Conservation (phyloP, 35 echinoderm and acorn worm genomes). For the Eucidaris tribuloides region DNA sequence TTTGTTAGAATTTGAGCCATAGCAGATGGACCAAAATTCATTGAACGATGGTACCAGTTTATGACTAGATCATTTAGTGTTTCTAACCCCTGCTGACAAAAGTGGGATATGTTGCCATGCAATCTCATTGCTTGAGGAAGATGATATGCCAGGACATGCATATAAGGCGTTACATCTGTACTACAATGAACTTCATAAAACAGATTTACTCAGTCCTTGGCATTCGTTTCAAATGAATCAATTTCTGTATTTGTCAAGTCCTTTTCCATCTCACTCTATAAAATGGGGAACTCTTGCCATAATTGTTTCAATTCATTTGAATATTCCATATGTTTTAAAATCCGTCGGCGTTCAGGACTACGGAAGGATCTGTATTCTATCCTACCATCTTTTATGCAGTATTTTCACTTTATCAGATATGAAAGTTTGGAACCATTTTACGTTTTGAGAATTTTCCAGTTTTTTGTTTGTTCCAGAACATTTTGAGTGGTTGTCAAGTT, state of each 20-base stretch:
- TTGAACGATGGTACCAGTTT: too few species aligned
- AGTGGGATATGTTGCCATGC: too few species aligned
- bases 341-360: constrained; percentile 51
- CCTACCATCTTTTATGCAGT: constrained; percentile 57
- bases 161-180: background rate
- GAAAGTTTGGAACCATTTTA: constrained; percentile 37
- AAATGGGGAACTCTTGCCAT: background rate
- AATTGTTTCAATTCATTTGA: background rate
- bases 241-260: background rate
- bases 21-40: too few species aligned
- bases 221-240: background rate
- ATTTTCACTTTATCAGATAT: constrained; percentile 33
- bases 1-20: too few species aligned
- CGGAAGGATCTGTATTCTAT: constrained; percentile 53
- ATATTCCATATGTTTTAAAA: constrained; percentile 24
- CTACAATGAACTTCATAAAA: background rate
- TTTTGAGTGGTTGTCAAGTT: constrained; percentile 53
- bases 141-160: too few species aligned
- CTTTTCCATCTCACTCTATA: background rate
- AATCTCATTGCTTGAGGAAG: too few species aligned
- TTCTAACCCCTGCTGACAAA: too few species aligned
- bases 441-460: constrained; percentile 34
- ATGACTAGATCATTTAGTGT: too few species aligned
- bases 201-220: background rate
- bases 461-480: constrained; percentile 32